Evolutionary conservation across 2,797 vertebrate genomes (phyloP).

Genomic region (Toxotes lorentzi): DNA sequence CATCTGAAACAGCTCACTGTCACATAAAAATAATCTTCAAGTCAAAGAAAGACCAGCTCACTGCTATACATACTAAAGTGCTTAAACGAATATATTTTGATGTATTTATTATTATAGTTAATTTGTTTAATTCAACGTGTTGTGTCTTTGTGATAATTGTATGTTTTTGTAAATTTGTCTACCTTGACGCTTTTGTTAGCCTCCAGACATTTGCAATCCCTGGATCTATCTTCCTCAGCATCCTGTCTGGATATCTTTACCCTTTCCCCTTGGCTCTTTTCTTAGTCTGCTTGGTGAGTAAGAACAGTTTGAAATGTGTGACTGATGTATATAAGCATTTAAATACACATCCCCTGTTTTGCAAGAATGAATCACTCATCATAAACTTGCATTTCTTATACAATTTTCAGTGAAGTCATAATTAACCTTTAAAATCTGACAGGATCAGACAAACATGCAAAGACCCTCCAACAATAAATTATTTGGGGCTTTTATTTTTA

Average conservation of each 20-base stretch:
- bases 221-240: conserved; percentile 99
- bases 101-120: background rate
- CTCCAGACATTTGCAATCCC: conserved; percentile 99
- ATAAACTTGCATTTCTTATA: background rate
- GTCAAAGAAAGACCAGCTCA: background rate
- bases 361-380: background rate
- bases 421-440: background rate
- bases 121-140: background rate
- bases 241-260: conserved; percentile 98
- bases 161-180: conserved; percentile 13
- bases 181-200: conserved; percentile 88
- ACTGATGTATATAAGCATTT: background rate
- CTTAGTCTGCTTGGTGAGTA: conserved; percentile 98
- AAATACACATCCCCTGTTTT: background rate
- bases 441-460: background rate
- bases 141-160: background rate
- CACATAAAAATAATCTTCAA: background rate
- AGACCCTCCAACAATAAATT: background rate
- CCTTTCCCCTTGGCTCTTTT: conserved; percentile 97
- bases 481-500: background rate
- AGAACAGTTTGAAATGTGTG: conserved; percentile 16
- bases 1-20: background rate
- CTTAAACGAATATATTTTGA: background rate
- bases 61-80: background rate
- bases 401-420: background rate